Base-by-base conservation (phyloP, 2,113 vertebrate species). In the Hystrix cristata region DNA sequence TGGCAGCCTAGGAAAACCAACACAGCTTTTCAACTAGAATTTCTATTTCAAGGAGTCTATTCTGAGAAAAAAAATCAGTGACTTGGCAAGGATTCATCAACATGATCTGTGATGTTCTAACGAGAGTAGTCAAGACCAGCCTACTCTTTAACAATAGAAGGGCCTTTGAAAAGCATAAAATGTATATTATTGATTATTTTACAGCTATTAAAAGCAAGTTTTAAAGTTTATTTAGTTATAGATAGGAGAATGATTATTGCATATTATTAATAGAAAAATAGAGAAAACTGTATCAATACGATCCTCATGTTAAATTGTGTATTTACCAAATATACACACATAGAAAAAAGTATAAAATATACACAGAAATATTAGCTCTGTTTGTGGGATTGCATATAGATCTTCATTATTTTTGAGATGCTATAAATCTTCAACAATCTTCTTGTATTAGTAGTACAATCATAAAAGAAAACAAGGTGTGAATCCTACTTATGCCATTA, bases 261-360 rank as follows among this genome's bases (percentile, higher is more conserved):
- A 87, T 71, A 67, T 27, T 78, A 65, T n/a, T 79, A 79, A 74
- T 43, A 87, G 48, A 87, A 78, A 94, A 88, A 19, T n/a, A 69
- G 31, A 83, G 13, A 65, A 97, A 94, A 72, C 27, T 34, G 3
- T 62, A 43, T 92, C 7, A 85, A 64, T 57, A 27, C 43, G 43
- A 55, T 59, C 31, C 6, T 94, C 16, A 53, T 87, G 3, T 81
- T 71, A 94, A 94, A 86, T 60, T 93, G 67, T 57, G 2, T 74
- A 46, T 62, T 87, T 87, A 60, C 34, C 46, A 84, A 90, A 51
- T 80, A 76, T 69, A 48, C 88, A 27, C 2, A 53, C 76, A 81
- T 4, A 62, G 71, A 60, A 69, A 25, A 71, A 90, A 81, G 29
- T 12, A 72, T n/a, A 65, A 88, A 90, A 90, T 43, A 88, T 65